Evolutionary conservation across 2,888 invertebrate genomes (phyloP), one percentile per base, ranked within the genome.

Genomic region (Rutpela maculata): DNA sequence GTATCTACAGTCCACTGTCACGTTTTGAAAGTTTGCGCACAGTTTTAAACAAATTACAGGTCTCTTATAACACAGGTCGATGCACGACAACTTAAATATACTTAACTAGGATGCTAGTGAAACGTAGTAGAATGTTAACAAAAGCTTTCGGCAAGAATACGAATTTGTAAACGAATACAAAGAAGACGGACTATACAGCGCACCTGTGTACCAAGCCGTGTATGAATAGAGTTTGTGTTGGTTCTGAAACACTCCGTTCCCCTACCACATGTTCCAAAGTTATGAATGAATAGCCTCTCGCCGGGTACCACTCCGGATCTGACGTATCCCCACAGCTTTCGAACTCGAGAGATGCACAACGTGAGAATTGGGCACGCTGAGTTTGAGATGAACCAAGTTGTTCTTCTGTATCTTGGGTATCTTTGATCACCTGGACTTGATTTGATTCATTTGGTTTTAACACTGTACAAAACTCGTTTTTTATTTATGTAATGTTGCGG

Each of bases 221-320:
- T 76, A 78, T 81, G 81, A 81, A 81, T 81, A 80, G 78, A 78
- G 78, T 76, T 70, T 69, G 79, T 74, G 79, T 75, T 78, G 76
- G 80, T 76, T 80, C 81, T 80, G 80, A 84, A 70, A 85, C 85
- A 84, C 82, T 79, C 79, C 79, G 85, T 84, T 83, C 83, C 86
- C 86, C 87, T 87, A 85, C 85, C 85, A 84, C 81, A 75, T 78
- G 80, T 83, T 83, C 79, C 78, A 81, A 84, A 85, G 87, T 91
- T 91, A 91, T 91, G 91, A 91, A 91, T 91, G 91, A 91, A 91
- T 90, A 90, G 88, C 86, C 89, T 90, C 89, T 81, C 80, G 81
- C 83, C 88, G 84, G 89, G 89, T 86, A 78, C 78, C 76, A 78
- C 71, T 75, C 78, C 83, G 83, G 83, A 83, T 80, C 81, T 82